Evolutionary conservation across 2,113 vertebrate genomes (phyloP), one percentile per base, ranked within the genome.

Genomic region (Saccopteryx bilineata): DNA sequence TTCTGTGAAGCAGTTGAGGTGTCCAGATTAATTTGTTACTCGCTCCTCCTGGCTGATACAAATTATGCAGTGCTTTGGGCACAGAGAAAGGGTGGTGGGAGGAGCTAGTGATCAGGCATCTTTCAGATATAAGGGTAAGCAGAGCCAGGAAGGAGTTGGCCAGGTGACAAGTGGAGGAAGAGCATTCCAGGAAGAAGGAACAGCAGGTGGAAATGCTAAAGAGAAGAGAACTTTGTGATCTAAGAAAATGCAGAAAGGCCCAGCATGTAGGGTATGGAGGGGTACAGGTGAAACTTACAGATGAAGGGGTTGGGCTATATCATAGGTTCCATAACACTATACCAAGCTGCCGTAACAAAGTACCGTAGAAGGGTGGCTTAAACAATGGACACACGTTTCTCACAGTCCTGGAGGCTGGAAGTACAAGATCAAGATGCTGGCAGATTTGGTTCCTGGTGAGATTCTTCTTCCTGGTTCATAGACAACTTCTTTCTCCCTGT

Each of bases 181-280:
- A 60, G 31, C 24, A 7, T 17, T 60, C 13, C 7, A 15, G 52
- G 52, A 18, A 26, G 80, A 80, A 46, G 66, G 60, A 84, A 17
- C 1, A 18, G 78, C 78, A 4, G 5, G 14, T 24, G 5, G 6
- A 3, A 31, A 33, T 2, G n/a, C 24, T 6, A 24, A 21, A 12
- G 48, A 21, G 33, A 23, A 7, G 48, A 65, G 11, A 65, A 3
- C 23, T 11, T 10, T 24, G 56, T 1, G 33, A 7, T 26, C 23
- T 12, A 24, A 18, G 50, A 19, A 24, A 5, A 9, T 0, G 5
- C 33, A 26, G 58, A 28, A 17, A 1, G 0, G 4, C 19, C 65
- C 65, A 2, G 31, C 11, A 2, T 14, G 33, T 28, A 46, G 2
- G 26, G 18, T 28, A 2, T 0, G 3, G 56, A 14, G 60, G 60